A percentile compares a stretch with the other conserved stretches of the same genome.
Evolutionary conservation across 92 coral and sea anemone species (phyloP).

Genomic region (Siderastrea siderea): DNA sequence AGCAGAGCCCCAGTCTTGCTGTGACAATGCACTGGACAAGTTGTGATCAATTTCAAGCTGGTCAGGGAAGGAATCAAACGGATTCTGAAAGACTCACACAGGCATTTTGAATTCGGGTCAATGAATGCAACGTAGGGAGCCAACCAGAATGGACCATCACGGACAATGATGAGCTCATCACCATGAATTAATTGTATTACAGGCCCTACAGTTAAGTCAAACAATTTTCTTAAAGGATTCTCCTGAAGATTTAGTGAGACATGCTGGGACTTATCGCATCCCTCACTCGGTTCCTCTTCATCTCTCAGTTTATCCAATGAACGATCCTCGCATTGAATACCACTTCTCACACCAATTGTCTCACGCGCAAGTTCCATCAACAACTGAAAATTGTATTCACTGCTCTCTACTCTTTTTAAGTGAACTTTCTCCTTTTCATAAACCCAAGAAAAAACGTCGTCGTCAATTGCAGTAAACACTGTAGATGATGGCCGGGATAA

Average conservation of each 20-base stretch:
- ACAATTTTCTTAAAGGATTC: background rate
- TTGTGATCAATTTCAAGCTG: slow-evolving; percentile 1
- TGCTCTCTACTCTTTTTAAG: background rate
- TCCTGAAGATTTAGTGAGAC: background rate
- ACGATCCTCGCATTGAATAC: slow-evolving; percentile 28
- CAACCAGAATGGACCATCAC: slow-evolving; percentile 22
- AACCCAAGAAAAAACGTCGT: background rate
- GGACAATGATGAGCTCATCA: slow-evolving; percentile 14
- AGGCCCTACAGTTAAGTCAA: background rate
- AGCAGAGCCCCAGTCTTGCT: slow-evolving; percentile 12
- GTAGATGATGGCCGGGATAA: background rate
- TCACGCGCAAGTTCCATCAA: background rate
- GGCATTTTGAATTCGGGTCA: background rate
- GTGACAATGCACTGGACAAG: slow-evolving; percentile 11
- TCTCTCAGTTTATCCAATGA: slow-evolving; percentile 4
- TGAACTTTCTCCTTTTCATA: background rate
- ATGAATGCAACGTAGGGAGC: slow-evolving; percentile 19
- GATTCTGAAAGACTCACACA: slow-evolving; percentile 25
- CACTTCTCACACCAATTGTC: background rate
- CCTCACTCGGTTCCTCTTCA: background rate
- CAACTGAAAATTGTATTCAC: background rate
- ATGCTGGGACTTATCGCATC: too few species aligned
- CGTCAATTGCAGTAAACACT: background rate
- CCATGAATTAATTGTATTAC: slow-evolving; percentile 14
- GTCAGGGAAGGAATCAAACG: slow-evolving; percentile 27